Percentiles rank a stretch among this genome's conserved stretches.
Conservation (phyloP, 2,113 vertebrate species). For the Suncus etruscus region DNA sequence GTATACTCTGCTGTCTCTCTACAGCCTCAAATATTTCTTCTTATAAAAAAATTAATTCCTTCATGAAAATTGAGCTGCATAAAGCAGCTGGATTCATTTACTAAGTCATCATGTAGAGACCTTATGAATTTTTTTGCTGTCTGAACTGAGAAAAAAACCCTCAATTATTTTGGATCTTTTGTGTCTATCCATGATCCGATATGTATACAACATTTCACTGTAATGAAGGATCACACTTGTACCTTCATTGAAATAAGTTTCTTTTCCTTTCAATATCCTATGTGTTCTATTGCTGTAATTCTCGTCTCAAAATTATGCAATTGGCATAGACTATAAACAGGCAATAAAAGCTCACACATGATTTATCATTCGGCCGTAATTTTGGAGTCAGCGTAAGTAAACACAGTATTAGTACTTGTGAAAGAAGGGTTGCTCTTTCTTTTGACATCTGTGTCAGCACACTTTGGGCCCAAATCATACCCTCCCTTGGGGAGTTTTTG, state of each 20-base stretch:
- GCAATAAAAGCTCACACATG: background rate
- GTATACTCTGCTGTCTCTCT: no score
- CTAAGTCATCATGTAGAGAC: background rate
- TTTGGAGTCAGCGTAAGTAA: background rate
- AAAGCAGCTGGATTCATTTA: background rate
- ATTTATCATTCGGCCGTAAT: background rate
- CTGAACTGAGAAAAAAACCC: background rate
- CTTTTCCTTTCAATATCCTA: background rate
- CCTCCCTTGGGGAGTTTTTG: background rate
- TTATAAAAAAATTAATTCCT: no score
- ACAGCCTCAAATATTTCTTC: no score
- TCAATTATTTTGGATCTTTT: background rate
- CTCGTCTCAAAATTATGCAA: background rate
- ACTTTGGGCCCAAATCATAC: fast-evolving
- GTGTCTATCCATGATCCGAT: background rate
- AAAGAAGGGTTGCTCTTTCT: background rate
- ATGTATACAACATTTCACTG: background rate
- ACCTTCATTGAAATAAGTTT: background rate
- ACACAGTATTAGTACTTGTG: background rate
- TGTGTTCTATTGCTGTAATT: background rate
- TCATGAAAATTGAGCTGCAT: no score
- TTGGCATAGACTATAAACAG: background rate
- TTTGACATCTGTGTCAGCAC: background rate
- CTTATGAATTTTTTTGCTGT: background rate
- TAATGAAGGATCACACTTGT: background rate